These are phyloP conservation scores for Tenthredo livida DNA, from an alignment of 2,888 invertebrate species.

Conservation along the genomic window DNA sequence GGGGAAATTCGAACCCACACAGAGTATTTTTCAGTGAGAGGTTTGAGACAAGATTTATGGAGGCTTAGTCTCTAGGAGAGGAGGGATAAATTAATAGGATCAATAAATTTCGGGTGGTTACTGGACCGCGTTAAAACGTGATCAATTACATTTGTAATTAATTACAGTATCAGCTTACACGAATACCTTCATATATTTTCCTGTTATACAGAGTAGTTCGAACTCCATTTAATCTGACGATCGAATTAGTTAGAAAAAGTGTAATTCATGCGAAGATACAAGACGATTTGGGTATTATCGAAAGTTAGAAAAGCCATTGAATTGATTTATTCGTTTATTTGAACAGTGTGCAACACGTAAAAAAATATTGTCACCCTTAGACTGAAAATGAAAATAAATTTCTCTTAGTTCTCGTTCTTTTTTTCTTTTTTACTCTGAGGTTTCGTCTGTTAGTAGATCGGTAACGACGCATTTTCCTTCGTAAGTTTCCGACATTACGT, in stretches of 20 bases:
- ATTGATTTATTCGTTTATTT: not conserved
- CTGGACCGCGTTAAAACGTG: not conserved
- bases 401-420: too few relatives aligned
- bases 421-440: not conserved
- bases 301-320: too few relatives aligned
- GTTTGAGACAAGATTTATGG: not conserved
- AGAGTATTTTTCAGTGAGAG: not conserved
- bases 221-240: not conserved
- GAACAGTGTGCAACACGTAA: not conserved
- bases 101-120: not conserved
- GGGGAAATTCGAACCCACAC: too few relatives aligned
- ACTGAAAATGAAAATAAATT: not conserved
- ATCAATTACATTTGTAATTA: constrained; percentile 3
- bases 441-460: not conserved
- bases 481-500: constrained; percentile 2
- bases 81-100: not conserved
- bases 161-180: not conserved
- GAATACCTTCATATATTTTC: not conserved
- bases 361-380: not conserved
- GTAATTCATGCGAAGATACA: not conserved
- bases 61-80: not conserved
- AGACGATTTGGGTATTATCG: too few relatives aligned
- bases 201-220: not conserved
- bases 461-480: constrained; percentile 4
- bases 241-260: not conserved